A percentile compares a stretch with the other conserved stretches of the same genome.
phyloP scores from a whole-genome alignment of 2,797 vertebrate species.

The Artibeus lituratus region DNA sequence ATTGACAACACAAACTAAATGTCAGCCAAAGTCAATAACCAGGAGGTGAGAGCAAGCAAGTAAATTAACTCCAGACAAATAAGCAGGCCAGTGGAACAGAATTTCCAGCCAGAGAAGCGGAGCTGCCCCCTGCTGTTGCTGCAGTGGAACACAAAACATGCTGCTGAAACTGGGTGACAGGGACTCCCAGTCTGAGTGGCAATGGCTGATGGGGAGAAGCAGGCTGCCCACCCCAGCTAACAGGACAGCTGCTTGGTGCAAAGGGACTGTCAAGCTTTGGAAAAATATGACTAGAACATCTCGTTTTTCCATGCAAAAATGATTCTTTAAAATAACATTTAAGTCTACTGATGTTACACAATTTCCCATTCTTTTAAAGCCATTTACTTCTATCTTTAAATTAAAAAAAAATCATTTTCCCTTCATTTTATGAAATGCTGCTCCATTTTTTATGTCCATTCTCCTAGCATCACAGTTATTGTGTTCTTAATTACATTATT shows the following conservation, averaged over 20 bases:
- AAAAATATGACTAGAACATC: not conserved
- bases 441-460: not conserved
- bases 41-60: constrained; percentile 63
- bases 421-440: constrained; percentile 17
- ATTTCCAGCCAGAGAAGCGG: constrained; percentile 23
- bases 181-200: not conserved
- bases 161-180: not conserved
- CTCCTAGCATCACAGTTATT: not conserved
- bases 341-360: not conserved
- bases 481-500: constrained; percentile 8
- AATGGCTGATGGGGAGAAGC: not conserved
- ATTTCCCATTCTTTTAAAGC: not conserved
- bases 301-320: not conserved
- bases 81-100: constrained; percentile 51
- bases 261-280: not conserved
- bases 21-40: constrained; percentile 79
- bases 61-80: constrained; percentile 48
- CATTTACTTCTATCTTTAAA: not conserved
- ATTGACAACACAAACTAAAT: constrained; percentile 74
- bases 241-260: not conserved
- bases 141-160: constrained; percentile 47
- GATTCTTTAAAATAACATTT: not conserved
- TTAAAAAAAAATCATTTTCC: not conserved
- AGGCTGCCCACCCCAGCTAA: not conserved
- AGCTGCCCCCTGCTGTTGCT: constrained; percentile 12